Percentiles rank a stretch among this genome's conserved stretches.
phyloP scores from a whole-genome alignment of 2,797 vertebrate species.

The Notoglanidium macrostoma region DNA sequence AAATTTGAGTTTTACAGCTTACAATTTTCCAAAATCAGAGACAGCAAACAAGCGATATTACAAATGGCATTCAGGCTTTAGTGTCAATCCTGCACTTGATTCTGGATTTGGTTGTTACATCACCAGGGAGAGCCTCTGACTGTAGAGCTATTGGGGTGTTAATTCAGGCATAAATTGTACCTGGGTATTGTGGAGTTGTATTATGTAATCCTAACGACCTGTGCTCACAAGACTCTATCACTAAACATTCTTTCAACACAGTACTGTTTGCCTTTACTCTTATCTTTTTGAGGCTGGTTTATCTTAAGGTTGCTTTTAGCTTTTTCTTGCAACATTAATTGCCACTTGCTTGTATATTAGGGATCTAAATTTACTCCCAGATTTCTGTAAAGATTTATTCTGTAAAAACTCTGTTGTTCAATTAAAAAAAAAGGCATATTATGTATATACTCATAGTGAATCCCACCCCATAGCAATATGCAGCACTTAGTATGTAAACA shows the following conservation, averaged over 20 bases:
- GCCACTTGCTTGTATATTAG: not conserved
- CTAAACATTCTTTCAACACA: not conserved
- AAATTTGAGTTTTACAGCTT: not conserved
- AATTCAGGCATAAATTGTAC: not conserved
- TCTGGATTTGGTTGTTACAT: no score
- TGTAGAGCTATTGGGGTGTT: not conserved
- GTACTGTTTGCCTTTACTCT: no score
- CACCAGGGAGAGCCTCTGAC: not conserved
- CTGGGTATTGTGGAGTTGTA: not conserved
- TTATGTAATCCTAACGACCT: not conserved
- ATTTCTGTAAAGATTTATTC: not conserved
- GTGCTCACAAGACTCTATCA: not conserved
- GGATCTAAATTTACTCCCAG: not conserved
- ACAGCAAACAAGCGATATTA: not conserved
- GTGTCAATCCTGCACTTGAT: not conserved
- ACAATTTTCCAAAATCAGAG: not conserved
- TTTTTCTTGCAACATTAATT: not conserved
- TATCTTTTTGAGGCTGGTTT: not conserved
- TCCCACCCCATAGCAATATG: no score
- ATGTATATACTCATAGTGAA: not conserved
- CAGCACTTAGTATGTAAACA: not conserved
- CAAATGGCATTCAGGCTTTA: not conserved
- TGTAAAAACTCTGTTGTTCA: no score
- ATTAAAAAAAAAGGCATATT: not conserved
- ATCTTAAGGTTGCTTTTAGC: not conserved